phyloP scores from a whole-genome alignment of 2,797 vertebrate species.

The Oreochromis mossambicus region DNA sequence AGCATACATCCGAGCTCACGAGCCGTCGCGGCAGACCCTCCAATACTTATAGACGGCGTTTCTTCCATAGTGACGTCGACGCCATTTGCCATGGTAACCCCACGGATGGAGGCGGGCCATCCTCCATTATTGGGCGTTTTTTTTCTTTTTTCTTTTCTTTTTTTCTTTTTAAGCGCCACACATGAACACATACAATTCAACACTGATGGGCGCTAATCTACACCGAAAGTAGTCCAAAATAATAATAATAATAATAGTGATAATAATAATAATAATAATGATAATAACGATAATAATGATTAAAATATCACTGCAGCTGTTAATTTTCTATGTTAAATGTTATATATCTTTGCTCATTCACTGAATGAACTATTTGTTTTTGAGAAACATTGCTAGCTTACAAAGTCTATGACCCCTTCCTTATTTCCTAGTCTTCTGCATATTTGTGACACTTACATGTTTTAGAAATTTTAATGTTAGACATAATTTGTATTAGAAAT shows the following conservation, averaged over 20 bases:
- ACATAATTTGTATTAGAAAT: not conserved
- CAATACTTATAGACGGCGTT: conserved; percentile 70
- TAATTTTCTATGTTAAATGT: not conserved
- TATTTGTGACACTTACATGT: not conserved
- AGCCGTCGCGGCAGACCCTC: conserved; percentile 31
- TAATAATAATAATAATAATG: not conserved
- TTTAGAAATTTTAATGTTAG: not conserved
- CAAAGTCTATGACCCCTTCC: not conserved
- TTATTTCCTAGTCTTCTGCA: not conserved
- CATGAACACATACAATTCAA: not conserved
- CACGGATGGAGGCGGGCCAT: conserved; percentile 66
- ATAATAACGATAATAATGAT: not conserved
- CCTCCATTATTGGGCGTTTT: conserved; percentile 31
- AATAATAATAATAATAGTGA: not conserved
- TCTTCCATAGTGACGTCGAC: conserved; percentile 73
- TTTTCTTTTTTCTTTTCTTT: not conserved
- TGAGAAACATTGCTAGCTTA: not conserved
- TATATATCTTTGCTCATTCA: not conserved
- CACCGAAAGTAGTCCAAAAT: not conserved
- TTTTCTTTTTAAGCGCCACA: not conserved
- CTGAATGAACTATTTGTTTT: not conserved
- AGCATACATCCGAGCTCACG: conserved; percentile 62
- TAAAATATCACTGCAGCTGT: not conserved
- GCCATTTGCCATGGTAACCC: conserved; percentile 75
- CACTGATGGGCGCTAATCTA: not conserved